Base-by-base conservation (phyloP, 2,888 invertebrate species). In the Achlya flavicornis region DNA sequence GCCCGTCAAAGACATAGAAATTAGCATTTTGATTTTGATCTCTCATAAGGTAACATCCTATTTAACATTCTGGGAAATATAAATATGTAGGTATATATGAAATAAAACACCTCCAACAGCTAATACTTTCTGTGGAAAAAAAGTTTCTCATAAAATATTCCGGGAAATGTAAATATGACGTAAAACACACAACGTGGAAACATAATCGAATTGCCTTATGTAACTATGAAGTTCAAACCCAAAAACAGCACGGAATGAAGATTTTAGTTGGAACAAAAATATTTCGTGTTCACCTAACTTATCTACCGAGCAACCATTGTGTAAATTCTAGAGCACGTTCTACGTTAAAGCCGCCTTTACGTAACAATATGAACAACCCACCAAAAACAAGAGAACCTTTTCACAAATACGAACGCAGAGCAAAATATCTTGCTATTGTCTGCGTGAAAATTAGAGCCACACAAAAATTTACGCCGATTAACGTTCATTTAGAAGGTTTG, bases 401-500 rank as follows among this genome's bases (percentile, higher is more conserved):
- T 26, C 63, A 26, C 43, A n/a, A 62, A 67, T 38, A 38, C 58
- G 62, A 68, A 68, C 58, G 63, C 57, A 16, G 41, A 48, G 66
- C 66, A 64, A 63, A 58, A 66, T 58, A 53, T 58, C 58, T 66
- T 63, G 57, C 64, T 66, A 68, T 70, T 73, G 70, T 73, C 69
- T 66, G 69, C 43, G 67, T 64, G 60, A 67, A 64, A 77, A 77
- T 77, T 71, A 73, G 69, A 64, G 64, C 72, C 69, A 69, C 69
- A 69, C 71, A 69, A 69, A 73, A 76, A 72, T 53, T n/a, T 70
- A 69, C 66, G 61, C 66, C 73, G 74, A 76, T 79, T 79, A 78
- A 70, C 64, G 72, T 73, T 73, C 67, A 75, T 78, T 78, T 70
- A 64, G 41, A 64, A 66, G 58, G 63, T 53, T 14, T 14, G 35